Evolutionary conservation across 2,797 vertebrate genomes (phyloP), one percentile per base, ranked within the genome.

Genomic region (Atherinosoma microstoma): DNA sequence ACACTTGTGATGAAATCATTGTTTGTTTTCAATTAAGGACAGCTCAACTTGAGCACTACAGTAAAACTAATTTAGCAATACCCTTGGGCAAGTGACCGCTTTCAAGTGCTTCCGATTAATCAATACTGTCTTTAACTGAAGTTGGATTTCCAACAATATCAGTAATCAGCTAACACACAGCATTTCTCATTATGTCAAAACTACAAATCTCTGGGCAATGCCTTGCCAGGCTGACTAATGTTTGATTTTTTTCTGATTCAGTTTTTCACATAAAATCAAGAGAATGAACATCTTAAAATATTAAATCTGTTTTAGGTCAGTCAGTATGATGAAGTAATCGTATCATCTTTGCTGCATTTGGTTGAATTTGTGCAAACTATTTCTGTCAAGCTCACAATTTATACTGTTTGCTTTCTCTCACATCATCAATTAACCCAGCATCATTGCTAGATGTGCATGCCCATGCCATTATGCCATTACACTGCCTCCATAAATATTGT

Each of bases 1-100:
- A 51, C 18, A 38, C 47, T 20, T 60, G 53, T 73, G 70, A 62
- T 66, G 29, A 13, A 71, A 66, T 51, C 57, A 66, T 27, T 32
- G 24, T 58, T 58, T 63, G 53, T 40, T 73, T 75, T 57, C 20
- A 35, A 45, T 36, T 27, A 11, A 57, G 34, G 58, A 16, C 35
- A 47, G 4, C 53, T 30, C 30, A 30, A 40, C 35, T 64, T 40
- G 16, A n/a, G 13, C 2, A n/a, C 29, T 24, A 15, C 9, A 58
- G 66, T 59, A 58, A 57, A 54, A 67, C n/a, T 30, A 47, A 35
- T 74, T 56, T 56, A 53, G 22, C 51, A 12, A 13, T 53, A 53
- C 51, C 51, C n/a, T 27, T 34, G 53, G 16, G 58, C 35, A 65
- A 15, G 8, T 54, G 51, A 27, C n/a, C 6, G 20, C 9, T 61